Conservation (phyloP, 2,113 vertebrate species). For the Mohoua ochrocephala region DNA sequence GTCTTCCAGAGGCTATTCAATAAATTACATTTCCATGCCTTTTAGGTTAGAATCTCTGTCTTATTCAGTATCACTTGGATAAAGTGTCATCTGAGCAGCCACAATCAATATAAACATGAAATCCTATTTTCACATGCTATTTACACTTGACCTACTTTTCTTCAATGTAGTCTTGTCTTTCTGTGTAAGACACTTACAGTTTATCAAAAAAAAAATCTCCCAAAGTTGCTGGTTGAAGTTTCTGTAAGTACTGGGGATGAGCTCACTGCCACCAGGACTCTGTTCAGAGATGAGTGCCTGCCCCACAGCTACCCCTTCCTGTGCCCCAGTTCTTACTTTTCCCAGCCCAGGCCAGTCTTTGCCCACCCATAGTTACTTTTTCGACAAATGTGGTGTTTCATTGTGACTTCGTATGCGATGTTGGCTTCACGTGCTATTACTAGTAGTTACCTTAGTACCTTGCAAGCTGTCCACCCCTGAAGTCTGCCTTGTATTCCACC, state of each 20-base stretch:
- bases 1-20: neutral
- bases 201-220: neutral
- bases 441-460: neutral
- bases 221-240: neutral
- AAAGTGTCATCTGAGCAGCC: neutral
- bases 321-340: neutral
- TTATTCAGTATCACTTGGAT: neutral
- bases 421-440: fast-evolving
- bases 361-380: neutral
- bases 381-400: neutral
- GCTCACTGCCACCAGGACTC: fast-evolving
- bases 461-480: neutral
- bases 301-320: neutral
- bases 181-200: neutral
- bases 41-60: neutral
- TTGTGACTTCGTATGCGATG: fast-evolving
- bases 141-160: neutral
- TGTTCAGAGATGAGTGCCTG: neutral
- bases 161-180: neutral
- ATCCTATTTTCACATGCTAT: neutral
- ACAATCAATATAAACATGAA: neutral
- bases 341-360: neutral
- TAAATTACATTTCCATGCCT: neutral
- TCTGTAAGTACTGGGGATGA: neutral
- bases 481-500: neutral